These are phyloP conservation scores for Sander lucioperca DNA, from an alignment of 2,113 vertebrate species.

Conservation along the genomic window DNA sequence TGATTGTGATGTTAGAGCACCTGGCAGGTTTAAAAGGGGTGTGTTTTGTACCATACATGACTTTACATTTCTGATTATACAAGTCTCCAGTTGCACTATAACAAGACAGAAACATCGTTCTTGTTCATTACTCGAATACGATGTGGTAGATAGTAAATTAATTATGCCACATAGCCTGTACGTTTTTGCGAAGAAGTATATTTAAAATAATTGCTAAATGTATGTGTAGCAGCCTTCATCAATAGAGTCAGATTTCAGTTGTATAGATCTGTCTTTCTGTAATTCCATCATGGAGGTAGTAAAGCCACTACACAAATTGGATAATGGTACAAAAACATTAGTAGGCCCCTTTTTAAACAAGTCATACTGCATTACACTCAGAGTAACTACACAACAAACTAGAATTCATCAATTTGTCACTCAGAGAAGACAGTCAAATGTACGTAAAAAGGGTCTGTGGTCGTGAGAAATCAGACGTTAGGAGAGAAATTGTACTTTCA, in stretches of 20 bases:
- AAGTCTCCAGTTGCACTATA: not conserved
- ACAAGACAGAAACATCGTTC: not conserved
- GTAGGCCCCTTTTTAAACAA: slow-evolving; percentile 53
- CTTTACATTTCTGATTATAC: not conserved
- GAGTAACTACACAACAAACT: slow-evolving; percentile 1
- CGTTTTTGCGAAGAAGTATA: not conserved
- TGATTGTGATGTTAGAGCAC: slow-evolving; percentile 15
- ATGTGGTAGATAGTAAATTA: not conserved
- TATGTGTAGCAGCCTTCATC: not conserved
- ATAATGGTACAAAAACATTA: slow-evolving; percentile 26
- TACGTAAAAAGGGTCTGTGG: not conserved
- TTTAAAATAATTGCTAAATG: not conserved
- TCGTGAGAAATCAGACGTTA: slow-evolving; percentile 16
- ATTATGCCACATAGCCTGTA: not conserved
- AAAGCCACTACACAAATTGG: not conserved
- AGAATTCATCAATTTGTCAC: slow-evolving; percentile 5
- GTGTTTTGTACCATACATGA: slow-evolving; percentile 27
- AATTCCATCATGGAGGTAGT: not conserved
- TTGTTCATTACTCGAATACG: not conserved
- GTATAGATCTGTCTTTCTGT: too few species aligned
- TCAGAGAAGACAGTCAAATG: slow-evolving; percentile 10
- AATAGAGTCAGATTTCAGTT: not conserved
- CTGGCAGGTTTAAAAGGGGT: slow-evolving; percentile 50
- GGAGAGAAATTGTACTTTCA: slow-evolving; percentile 31
- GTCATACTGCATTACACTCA: not conserved